Evolutionary conservation across 2,888 invertebrate species (phyloP).

Genomic region (Eupsilia transversa): DNA sequence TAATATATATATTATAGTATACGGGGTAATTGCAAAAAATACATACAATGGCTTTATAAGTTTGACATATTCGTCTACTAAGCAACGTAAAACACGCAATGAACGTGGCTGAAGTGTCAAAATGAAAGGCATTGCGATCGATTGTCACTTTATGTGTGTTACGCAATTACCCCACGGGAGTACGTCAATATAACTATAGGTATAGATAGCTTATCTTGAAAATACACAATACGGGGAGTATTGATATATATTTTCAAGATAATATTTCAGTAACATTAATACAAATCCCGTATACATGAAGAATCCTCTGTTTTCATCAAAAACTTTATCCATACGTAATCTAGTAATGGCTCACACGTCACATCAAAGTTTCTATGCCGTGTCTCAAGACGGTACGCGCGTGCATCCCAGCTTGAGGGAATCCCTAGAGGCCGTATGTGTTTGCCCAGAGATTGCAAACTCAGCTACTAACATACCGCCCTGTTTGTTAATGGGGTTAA

Average conservation of each 20-base stretch:
- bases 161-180: not conserved
- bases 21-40: not conserved
- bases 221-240: too few species aligned
- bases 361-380: slow-evolving; percentile 68
- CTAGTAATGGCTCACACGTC: slow-evolving; percentile 64
- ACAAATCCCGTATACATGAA: slow-evolving; percentile 15
- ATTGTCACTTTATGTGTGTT: too few species aligned
- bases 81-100: too few species aligned
- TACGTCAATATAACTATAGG: too few species aligned
- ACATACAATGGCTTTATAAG: too few species aligned
- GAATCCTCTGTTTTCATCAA: slow-evolving; percentile 31
- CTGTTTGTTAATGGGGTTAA: slow-evolving; percentile 81
- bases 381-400: slow-evolving; percentile 66
- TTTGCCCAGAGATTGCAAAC: slow-evolving; percentile 79
- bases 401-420: slow-evolving; percentile 68
- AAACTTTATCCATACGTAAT: slow-evolving; percentile 57
- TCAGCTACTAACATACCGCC: slow-evolving; percentile 73
- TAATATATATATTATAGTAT: too few species aligned
- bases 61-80: too few species aligned
- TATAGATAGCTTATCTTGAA: not conserved
- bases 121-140: too few species aligned
- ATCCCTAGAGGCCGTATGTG: slow-evolving; percentile 77
- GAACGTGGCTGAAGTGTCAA: too few species aligned
- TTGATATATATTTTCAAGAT: too few species aligned
- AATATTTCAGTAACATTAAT: slow-evolving; percentile 4